phyloP scores from a whole-genome alignment of 1,140 invertebrate genomes.

The Aricia agestis region DNA sequence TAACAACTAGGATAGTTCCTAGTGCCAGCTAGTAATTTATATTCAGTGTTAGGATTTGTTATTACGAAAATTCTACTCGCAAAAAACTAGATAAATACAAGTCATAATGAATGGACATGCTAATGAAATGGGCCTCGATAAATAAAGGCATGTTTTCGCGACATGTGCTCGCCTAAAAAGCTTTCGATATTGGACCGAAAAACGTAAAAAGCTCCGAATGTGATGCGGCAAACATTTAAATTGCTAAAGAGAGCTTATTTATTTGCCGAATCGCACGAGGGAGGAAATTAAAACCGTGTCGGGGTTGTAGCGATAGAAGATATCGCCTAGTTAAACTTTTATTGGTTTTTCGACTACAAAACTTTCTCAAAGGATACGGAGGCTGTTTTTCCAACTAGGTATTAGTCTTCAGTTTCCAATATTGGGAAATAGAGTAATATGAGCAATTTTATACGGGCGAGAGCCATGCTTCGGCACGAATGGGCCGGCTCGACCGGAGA shows the following conservation, averaged over 20 bases:
- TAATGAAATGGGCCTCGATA: not conserved
- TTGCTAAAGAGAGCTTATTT: slow-evolving; percentile 31
- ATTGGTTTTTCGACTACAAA: slow-evolving; percentile 15
- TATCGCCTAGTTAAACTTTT: slow-evolving; percentile 17
- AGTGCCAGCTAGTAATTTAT: too few species aligned
- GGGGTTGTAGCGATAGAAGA: slow-evolving; percentile 25
- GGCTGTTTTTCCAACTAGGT: not conserved
- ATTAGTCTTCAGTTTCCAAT: not conserved
- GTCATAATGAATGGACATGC: not conserved
- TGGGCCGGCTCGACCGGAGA: too few species aligned
- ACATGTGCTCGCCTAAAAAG: not conserved
- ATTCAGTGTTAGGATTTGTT: too few species aligned
- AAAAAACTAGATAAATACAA: not conserved
- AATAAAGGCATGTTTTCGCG: not conserved
- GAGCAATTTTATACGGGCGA: too few species aligned
- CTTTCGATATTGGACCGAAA: not conserved
- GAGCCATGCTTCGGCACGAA: too few species aligned
- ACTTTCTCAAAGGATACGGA: not conserved
- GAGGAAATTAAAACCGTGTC: slow-evolving; percentile 28
- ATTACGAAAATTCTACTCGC: too few species aligned
- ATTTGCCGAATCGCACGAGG: slow-evolving; percentile 18
- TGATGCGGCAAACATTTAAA: slow-evolving; percentile 27
- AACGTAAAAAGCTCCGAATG: not conserved
- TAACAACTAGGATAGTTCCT: too few species aligned
- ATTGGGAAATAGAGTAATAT: not conserved